Evolutionary conservation across 1,140 invertebrate genomes (phyloP).

Genomic region (Coboldia fuscipes): DNA sequence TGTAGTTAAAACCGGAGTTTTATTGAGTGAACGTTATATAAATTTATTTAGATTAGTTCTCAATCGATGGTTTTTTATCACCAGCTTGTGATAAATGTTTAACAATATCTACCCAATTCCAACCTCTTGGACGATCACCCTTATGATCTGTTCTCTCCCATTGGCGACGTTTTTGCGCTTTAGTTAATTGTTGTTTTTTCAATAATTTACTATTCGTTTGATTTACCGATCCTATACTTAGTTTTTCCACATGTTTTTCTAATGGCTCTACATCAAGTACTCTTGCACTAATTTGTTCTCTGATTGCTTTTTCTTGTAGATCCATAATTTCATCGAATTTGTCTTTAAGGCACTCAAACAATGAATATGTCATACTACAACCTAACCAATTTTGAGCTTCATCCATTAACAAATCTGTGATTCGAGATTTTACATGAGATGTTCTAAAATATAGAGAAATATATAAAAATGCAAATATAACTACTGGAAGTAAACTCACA

Average conservation of each 20-base stretch:
- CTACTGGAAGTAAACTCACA: slow-evolving; percentile 39
- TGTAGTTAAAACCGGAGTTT: too few relatives aligned
- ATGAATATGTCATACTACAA: slow-evolving; percentile 80
- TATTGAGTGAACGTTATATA: too few relatives aligned
- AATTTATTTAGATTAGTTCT: too few relatives aligned
- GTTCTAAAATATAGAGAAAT: slow-evolving; percentile 28
- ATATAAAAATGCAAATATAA: not conserved
- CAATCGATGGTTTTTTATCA: too few relatives aligned
- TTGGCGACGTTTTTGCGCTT: slow-evolving; percentile 73
- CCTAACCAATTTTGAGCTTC: slow-evolving; percentile 66
- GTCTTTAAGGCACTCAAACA: slow-evolving; percentile 84
- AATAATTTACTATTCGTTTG: slow-evolving; percentile 25
- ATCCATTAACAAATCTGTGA: slow-evolving; percentile 34
- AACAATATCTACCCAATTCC: slow-evolving; percentile 87
- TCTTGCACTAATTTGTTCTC: slow-evolving; percentile 14
- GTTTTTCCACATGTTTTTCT: slow-evolving; percentile 13
- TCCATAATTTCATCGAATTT: slow-evolving; percentile 44
- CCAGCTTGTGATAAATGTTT: slow-evolving; percentile 74
- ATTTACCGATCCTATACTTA: slow-evolving; percentile 14
- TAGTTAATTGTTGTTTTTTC: slow-evolving; percentile 71
- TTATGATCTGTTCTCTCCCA: slow-evolving; percentile 64
- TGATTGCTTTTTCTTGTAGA: slow-evolving; percentile 36
- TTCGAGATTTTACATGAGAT: slow-evolving; percentile 45
- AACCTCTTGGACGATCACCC: slow-evolving; percentile 69
- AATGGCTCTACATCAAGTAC: slow-evolving; percentile 7